Base-by-base conservation (phyloP, 2,888 invertebrate species). In the Trachelus iudaicus region DNA sequence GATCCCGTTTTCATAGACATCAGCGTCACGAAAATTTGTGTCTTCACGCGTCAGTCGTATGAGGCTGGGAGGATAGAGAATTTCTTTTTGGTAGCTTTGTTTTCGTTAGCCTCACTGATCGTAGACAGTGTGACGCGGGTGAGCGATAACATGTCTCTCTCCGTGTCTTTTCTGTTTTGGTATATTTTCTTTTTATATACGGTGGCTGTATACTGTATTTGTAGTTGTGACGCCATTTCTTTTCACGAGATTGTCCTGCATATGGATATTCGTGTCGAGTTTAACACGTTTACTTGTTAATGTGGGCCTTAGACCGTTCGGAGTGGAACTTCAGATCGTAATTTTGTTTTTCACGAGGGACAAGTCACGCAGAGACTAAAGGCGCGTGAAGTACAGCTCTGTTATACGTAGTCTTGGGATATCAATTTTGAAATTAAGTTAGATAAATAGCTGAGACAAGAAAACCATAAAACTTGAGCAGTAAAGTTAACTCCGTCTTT, bases 231-330 rank as follows among this genome's bases (percentile, higher is more conserved):
- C 80, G 83, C 79, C 78, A 81, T 80, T 76, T 69, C 78, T 75
- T 79, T 77, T 56, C 73, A 68, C 75, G 77, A 79, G 85, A 85
- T 85, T 85, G 85, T 85, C 85, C 81, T 81, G 82, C 82, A 77
- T 76, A 82, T 78, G 34, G 68, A 76, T 80, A 82, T 79, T 79
- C 80, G 75, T 81, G 73, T 77, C 56, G 74, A 34, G 71, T 79
- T 81, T 81, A 81, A 82, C 73, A 33, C 78, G 73, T 77, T 82
- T 83, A 80, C 82, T 84, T 85, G 80, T 83, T 81, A 73, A 73
- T 80, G 81, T 81, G 78, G 78, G 76, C 76, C 79, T 76, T 80
- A 79, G 77, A 83, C 30, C 76, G 40, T 80, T 79, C 78, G 23
- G 9, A 56, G 23, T 56, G 23, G 9, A 56, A 56, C 1, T 2